A percentile compares a stretch with the other conserved stretches of the same genome.
phyloP scores from a whole-genome alignment of 37 sponge, comb jelly and placozoan genomes.

The Beroe ovata region DNA sequence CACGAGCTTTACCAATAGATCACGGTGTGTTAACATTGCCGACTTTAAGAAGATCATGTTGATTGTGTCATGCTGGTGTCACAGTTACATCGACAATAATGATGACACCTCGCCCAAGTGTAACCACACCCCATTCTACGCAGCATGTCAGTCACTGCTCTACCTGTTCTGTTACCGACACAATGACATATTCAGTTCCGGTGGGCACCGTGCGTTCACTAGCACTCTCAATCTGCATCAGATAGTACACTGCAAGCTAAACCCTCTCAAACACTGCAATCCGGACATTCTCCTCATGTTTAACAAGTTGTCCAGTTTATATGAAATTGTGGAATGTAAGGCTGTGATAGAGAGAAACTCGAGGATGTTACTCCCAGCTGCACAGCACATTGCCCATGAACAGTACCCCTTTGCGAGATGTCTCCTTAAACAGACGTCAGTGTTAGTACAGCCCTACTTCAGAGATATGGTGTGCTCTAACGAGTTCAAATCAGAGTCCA shows the following conservation, averaged over 20 bases:
- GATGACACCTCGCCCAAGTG: slow-evolving; percentile 17
- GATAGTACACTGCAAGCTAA: slow-evolving; percentile 47
- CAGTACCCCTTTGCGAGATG: slow-evolving; percentile 30
- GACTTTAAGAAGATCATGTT: slow-evolving; percentile 59
- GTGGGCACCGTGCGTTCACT: background rate
- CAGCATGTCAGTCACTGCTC: slow-evolving; percentile 45
- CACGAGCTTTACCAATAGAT: slow-evolving; percentile 32
- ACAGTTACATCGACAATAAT: slow-evolving; percentile 26
- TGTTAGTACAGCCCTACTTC: slow-evolving; percentile 18
- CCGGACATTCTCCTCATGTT: slow-evolving; percentile 52
- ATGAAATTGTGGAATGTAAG: slow-evolving; percentile 28
- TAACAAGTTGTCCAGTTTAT: slow-evolving; percentile 38
- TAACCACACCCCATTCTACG: slow-evolving; percentile 57
- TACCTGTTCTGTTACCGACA: slow-evolving; percentile 62
- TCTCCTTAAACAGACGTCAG: background rate
- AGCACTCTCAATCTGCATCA: slow-evolving; percentile 1
- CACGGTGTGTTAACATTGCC: background rate
- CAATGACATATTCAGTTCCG: slow-evolving; percentile 17
- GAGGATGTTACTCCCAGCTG: slow-evolving; percentile 28
- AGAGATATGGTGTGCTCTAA: slow-evolving; percentile 46
- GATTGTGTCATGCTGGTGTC: slow-evolving; percentile 1
- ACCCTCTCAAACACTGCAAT: slow-evolving; percentile 52
- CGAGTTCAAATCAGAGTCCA: slow-evolving; percentile 39
- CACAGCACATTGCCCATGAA: slow-evolving; percentile 26
- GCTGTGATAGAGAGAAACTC: slow-evolving; percentile 49